Evolutionary conservation across 1,140 invertebrate genomes (phyloP).

Genomic region (Saccostrea glomerata): DNA sequence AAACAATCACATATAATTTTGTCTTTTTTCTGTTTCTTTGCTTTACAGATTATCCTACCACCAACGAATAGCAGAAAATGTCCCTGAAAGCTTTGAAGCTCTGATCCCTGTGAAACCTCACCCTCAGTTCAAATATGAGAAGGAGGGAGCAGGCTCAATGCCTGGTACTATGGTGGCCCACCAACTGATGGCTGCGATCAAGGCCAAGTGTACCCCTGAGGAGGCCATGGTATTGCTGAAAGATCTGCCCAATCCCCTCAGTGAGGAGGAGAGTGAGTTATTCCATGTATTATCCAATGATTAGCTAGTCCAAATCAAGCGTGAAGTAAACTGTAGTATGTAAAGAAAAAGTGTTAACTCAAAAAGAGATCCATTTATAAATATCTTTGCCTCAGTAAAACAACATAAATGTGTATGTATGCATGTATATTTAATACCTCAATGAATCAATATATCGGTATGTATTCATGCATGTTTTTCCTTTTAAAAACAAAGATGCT

Average conservation of each 20-base stretch:
- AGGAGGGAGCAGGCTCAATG: slow-evolving; percentile 82
- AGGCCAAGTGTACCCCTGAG: slow-evolving; percentile 92
- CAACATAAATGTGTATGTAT: no score
- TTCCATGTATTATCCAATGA: no score
- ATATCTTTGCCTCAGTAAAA: no score
- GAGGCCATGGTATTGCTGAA: slow-evolving; percentile 94
- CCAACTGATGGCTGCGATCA: slow-evolving; percentile 90
- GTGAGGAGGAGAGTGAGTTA: slow-evolving; percentile 67
- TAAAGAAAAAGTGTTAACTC: no score
- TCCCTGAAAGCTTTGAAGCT: slow-evolving; percentile 91
- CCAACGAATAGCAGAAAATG: slow-evolving; percentile 93
- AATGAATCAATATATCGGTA: no score
- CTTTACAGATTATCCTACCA: slow-evolving; percentile 92
- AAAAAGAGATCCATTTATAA: no score
- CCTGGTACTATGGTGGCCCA: slow-evolving; percentile 91
- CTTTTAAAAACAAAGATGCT: no score
- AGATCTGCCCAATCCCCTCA: slow-evolving; percentile 82
- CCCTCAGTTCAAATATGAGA: slow-evolving; percentile 80
- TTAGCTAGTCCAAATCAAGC: no score
- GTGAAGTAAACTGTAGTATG: no score
- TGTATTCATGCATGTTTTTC: no score
- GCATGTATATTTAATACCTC: no score
- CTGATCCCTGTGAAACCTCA: slow-evolving; percentile 87
- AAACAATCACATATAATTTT: no score
- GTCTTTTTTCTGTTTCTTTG: not conserved